Conservation (phyloP, 37 sponge, comb jelly and placozoan species). For the Dysidea cf. avara region DNA sequence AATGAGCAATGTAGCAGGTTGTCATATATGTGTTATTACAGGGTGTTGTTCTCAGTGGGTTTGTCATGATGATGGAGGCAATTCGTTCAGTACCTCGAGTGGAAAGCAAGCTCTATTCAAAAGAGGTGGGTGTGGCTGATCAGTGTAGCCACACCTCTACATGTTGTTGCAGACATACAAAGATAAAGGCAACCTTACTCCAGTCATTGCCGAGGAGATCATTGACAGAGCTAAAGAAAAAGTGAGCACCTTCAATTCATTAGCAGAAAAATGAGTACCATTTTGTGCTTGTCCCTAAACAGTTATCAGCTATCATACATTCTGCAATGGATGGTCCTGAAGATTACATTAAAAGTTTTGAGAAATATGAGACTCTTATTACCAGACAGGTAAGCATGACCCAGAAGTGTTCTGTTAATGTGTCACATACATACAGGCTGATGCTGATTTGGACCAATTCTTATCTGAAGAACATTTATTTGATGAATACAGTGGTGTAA, state of each 20-base stretch:
- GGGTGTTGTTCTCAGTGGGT: slow-evolving; percentile 84
- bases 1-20: neutral
- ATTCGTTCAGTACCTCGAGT: slow-evolving; percentile 85
- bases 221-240: slow-evolving; percentile 70
- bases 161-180: slow-evolving; percentile 21
- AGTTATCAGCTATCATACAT: slow-evolving; percentile 29
- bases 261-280: too few relatives aligned
- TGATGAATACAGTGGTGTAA: slow-evolving; percentile 45
- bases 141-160: neutral
- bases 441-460: slow-evolving; percentile 76
- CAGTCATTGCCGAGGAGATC: slow-evolving; percentile 63
- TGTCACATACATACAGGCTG: slow-evolving; percentile 52
- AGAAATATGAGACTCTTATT: slow-evolving; percentile 75
- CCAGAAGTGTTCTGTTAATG: neutral
- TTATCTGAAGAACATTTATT: slow-evolving; percentile 80
- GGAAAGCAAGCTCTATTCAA: slow-evolving; percentile 90
- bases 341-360: slow-evolving; percentile 73
- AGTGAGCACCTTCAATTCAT: slow-evolving; percentile 23
- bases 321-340: slow-evolving; percentile 59
- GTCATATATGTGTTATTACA: neutral
- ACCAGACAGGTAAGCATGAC: slow-evolving; percentile 60
- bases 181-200: slow-evolving; percentile 73
- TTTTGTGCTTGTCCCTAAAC: slow-evolving; percentile 7
- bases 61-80: slow-evolving; percentile 85
- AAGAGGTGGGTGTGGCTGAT: slow-evolving; percentile 34